Conservation (phyloP, 1,140 invertebrate genomes). For the Campoletis sonorensis region DNA sequence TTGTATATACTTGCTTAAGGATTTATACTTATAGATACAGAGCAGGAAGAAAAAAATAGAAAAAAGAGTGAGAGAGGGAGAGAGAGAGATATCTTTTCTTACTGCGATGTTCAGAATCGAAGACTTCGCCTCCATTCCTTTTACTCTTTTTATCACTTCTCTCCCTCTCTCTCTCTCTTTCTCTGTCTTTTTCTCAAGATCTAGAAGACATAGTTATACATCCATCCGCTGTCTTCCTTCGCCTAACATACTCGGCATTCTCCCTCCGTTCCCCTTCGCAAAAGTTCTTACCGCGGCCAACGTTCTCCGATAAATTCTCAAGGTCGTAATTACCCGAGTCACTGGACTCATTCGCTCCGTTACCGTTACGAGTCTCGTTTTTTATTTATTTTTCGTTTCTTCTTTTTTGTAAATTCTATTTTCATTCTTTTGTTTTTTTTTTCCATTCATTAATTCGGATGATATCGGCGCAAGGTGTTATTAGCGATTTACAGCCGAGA, state of each 20-base stretch:
- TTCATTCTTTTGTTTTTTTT: neutral
- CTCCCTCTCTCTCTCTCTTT: neutral
- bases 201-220: neutral
- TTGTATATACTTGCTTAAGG: neutral
- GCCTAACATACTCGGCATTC: neutral
- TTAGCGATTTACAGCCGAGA: too few species aligned
- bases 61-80: neutral
- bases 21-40: neutral
- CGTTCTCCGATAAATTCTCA: conserved; percentile 23
- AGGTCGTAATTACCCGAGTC: conserved; percentile 22
- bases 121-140: neutral
- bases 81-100: neutral
- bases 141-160: neutral
- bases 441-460: neutral
- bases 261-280: neutral
- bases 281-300: conserved; percentile 16
- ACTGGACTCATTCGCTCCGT: conserved; percentile 18
- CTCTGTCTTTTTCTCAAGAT: neutral
- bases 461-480: neutral
- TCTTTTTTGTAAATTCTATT: neutral
- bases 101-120: neutral
- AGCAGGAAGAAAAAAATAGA: too few species aligned
- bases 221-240: neutral
- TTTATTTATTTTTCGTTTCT: neutral
- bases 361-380: conserved; percentile 6